Evolutionary conservation across 2,888 invertebrate genomes (phyloP).

Genomic region (Limnephilus marmoratus): DNA sequence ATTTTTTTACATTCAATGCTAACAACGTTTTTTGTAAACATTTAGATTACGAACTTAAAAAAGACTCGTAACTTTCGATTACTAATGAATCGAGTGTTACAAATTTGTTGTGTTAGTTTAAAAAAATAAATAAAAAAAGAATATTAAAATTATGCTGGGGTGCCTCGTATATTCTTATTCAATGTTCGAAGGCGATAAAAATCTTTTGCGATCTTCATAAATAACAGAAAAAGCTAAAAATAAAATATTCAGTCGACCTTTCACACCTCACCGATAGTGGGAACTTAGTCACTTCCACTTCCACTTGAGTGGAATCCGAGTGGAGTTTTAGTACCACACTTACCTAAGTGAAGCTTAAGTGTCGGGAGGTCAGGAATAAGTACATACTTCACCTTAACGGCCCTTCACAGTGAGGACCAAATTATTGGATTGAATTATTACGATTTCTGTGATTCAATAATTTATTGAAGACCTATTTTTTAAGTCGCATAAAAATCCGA

Average conservation of each 20-base stretch:
- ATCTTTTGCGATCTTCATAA: not conserved
- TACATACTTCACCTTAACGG: not conserved
- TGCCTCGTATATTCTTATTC: not conserved
- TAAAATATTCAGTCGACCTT: not conserved
- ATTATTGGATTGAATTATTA: too few relatives aligned
- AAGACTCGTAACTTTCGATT: too few relatives aligned
- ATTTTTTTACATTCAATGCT: too few relatives aligned
- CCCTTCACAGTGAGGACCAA: too few relatives aligned
- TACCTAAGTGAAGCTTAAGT: not conserved
- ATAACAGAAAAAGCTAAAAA: not conserved
- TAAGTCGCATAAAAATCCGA: too few relatives aligned
- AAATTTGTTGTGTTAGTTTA: too few relatives aligned
- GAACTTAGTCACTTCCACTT: not conserved
- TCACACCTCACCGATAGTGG: not conserved
- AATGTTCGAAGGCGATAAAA: not conserved
- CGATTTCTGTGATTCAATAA: too few relatives aligned
- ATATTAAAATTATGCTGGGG: not conserved
- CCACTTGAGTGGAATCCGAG: not conserved
- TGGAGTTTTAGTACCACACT: not conserved
- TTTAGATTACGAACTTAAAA: too few relatives aligned
- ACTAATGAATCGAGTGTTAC: too few relatives aligned
- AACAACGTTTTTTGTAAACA: too few relatives aligned
- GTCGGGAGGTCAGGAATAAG: not conserved
- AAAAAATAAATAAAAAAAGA: not conserved
- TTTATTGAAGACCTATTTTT: too few relatives aligned